Conservation (phyloP, 2,888 invertebrate genomes). For the Mythimna lalbum region DNA sequence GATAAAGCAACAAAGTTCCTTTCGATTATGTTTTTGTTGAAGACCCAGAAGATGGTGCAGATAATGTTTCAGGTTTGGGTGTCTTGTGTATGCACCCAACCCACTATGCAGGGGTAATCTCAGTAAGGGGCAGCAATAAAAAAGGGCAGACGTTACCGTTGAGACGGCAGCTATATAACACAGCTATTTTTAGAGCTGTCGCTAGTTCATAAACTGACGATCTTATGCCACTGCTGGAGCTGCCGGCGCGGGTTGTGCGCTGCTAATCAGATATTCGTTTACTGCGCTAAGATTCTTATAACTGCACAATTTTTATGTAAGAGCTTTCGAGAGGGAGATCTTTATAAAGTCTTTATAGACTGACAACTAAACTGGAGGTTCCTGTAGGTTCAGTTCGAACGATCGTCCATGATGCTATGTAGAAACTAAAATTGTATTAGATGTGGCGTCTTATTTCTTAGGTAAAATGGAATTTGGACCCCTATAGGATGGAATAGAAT, state of each 20-base stretch:
- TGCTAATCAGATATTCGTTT: slow-evolving; percentile 30
- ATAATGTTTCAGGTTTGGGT: too few relatives aligned
- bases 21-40: not conserved
- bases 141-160: not conserved
- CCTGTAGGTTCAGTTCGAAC: not conserved
- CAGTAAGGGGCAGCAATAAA: too few relatives aligned
- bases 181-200: not conserved
- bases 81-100: too few relatives aligned
- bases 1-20: slow-evolving; percentile 1
- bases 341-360: not conserved
- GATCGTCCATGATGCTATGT: too few relatives aligned
- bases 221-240: slow-evolving; percentile 7
- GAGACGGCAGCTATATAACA: not conserved
- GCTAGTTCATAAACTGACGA: not conserved
- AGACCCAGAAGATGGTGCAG: not conserved
- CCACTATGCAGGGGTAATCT: too few relatives aligned
- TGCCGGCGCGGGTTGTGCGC: not conserved
- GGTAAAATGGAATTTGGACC: not conserved
- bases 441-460: not conserved
- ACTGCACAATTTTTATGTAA: not conserved
- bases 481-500: not conserved
- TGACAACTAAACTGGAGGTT: not conserved
- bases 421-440: not conserved
- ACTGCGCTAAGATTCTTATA: slow-evolving; percentile 2
- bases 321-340: not conserved